Percentiles rank a stretch among this genome's conserved stretches.
Conservation (phyloP, 2,113 vertebrate species). For the Xerus inauris region DNA sequence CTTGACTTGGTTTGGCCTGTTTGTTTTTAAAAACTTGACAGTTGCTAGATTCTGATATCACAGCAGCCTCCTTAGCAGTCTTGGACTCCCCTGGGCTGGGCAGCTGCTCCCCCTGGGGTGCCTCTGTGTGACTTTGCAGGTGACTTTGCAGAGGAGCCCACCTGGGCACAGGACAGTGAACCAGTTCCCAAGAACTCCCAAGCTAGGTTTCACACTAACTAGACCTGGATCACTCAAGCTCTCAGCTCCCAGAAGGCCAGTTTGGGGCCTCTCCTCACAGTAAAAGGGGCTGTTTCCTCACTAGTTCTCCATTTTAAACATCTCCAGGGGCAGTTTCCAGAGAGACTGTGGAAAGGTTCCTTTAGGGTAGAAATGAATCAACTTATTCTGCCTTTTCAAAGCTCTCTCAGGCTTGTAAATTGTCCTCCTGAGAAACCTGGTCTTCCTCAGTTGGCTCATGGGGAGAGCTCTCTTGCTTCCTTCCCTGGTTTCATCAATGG, state of each 20-base stretch:
- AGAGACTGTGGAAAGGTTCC: conserved; percentile 38
- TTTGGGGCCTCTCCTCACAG: neutral
- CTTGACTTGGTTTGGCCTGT: neutral
- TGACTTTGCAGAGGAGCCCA: neutral
- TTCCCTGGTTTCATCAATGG: conserved; percentile 9
- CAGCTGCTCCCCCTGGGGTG: neutral
- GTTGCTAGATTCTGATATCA: neutral
- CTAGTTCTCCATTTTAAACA: conserved; percentile 32
- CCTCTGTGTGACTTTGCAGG: neutral
- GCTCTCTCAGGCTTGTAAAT: conserved; percentile 29
- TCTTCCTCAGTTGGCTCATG: neutral
- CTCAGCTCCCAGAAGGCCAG: conserved; percentile 13
- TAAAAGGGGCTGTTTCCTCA: conserved; percentile 11
- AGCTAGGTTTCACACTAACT: conserved; percentile 3
- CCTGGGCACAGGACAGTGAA: neutral
- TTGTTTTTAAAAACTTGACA: conserved; percentile 28
- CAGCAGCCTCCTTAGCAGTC: neutral
- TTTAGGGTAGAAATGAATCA: conserved; percentile 42
- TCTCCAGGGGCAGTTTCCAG: conserved; percentile 36
- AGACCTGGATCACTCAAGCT: conserved; percentile 31
- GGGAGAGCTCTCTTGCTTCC: neutral
- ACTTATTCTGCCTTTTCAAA: conserved; percentile 40
- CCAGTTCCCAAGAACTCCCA: neutral
- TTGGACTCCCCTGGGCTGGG: neutral
- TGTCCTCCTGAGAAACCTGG: conserved; percentile 20